phyloP scores from a whole-genome alignment of 2,888 invertebrate species.

The Leucania comma region DNA sequence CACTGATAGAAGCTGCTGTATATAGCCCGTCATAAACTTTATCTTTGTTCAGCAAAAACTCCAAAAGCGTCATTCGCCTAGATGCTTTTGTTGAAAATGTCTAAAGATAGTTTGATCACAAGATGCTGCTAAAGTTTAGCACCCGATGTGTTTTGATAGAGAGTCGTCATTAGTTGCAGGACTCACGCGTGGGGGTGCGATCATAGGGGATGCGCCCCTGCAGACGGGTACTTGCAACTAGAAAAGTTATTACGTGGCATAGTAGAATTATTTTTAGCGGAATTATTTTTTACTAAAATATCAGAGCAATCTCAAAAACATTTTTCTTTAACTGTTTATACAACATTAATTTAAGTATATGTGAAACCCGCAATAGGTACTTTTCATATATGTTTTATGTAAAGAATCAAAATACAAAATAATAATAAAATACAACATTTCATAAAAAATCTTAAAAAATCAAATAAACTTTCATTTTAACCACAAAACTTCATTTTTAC shows the following conservation, averaged over 20 bases:
- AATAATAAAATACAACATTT: too few species aligned
- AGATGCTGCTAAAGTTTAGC: slow-evolving; percentile 39
- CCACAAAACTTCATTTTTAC: too few species aligned
- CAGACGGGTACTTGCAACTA: slow-evolving; percentile 28
- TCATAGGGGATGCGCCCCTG: slow-evolving; percentile 63
- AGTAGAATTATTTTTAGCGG: background rate
- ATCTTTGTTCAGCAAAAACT: slow-evolving; percentile 1
- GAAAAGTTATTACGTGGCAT: slow-evolving; percentile 8
- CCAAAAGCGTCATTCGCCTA: background rate
- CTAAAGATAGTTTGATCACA: background rate
- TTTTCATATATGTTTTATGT: too few species aligned
- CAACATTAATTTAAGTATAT: too few species aligned
- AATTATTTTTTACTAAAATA: background rate
- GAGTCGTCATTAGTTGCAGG: slow-evolving; percentile 67
- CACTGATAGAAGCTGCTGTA: too few species aligned
- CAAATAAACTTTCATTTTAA: too few species aligned
- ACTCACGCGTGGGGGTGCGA: slow-evolving; percentile 65
- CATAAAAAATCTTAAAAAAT: too few species aligned
- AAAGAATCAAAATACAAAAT: too few species aligned
- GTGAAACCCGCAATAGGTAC: too few species aligned
- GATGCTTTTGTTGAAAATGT: background rate
- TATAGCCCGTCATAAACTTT: background rate
- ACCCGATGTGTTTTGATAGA: slow-evolving; percentile 46
- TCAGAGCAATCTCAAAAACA: too few species aligned
- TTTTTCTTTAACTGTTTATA: too few species aligned